These are phyloP conservation scores for Magallana ariakensis DNA, from an alignment of 1,140 invertebrate species.

Conservation along the genomic window DNA sequence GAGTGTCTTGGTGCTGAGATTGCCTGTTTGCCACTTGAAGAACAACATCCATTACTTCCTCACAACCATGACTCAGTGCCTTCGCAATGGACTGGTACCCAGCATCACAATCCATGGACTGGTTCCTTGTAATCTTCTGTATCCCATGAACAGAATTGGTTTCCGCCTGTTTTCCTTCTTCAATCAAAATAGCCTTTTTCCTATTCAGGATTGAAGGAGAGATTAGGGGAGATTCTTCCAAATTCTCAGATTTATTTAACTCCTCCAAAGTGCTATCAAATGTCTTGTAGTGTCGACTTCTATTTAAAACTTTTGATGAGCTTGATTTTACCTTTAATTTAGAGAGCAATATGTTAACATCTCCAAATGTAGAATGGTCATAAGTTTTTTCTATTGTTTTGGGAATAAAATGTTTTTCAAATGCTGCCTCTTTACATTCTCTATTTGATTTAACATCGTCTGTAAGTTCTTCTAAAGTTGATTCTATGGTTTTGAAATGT, in stretches of 20 bases:
- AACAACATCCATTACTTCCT: conserved; percentile 1
- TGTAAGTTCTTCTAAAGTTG: not conserved
- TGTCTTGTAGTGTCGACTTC: not conserved
- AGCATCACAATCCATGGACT: not conserved
- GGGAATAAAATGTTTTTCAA: not conserved
- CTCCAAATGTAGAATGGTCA: not conserved
- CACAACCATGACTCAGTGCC: conserved; percentile 12
- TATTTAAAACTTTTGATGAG: not conserved
- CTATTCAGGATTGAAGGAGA: not conserved
- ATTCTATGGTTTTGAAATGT: conserved; percentile 22
- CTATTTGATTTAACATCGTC: not conserved
- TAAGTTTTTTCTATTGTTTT: not conserved
- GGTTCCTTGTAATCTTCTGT: not conserved
- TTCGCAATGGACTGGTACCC: not conserved
- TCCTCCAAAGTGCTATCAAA: not conserved
- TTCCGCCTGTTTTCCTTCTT: not conserved
- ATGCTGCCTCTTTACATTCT: not conserved
- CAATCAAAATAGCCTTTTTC: too few relatives aligned
- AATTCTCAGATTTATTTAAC: not conserved
- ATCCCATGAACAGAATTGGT: not conserved
- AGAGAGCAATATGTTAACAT: not conserved
- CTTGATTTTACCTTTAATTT: not conserved
- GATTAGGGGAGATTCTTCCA: not conserved
- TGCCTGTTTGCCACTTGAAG: not conserved
- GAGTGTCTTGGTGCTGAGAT: not conserved